These are phyloP conservation scores for Sialia sialis DNA, from an alignment of 2,113 vertebrate species.

Conservation along the genomic window DNA sequence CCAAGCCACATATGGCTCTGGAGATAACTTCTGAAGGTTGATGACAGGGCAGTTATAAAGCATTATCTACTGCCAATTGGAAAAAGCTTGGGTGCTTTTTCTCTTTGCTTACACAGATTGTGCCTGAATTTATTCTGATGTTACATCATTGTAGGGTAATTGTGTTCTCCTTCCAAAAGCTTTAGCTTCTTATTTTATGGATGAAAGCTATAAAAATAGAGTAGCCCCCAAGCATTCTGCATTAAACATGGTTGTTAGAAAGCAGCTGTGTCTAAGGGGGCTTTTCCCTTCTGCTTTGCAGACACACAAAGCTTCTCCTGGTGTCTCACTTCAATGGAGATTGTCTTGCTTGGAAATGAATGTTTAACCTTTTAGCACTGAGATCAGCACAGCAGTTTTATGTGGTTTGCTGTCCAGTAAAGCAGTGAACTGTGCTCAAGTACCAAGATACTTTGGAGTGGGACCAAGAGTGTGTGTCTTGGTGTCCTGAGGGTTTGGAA, in stretches of 20 bases:
- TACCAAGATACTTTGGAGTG: not conserved
- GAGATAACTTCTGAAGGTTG: not conserved
- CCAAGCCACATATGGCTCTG: constrained; percentile 1
- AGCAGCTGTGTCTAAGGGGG: not conserved
- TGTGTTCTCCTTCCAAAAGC: constrained; percentile 15
- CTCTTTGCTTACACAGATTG: not conserved
- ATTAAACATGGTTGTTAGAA: constrained; percentile 7
- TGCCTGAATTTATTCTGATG: constrained; percentile 17
- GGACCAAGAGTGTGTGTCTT: not conserved
- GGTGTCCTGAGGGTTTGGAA: not conserved
- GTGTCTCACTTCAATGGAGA: not conserved
- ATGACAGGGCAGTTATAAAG: not conserved
- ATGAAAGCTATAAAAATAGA: constrained; percentile 30
- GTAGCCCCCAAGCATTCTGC: not conserved
- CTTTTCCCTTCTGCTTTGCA: not conserved
- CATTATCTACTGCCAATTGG: not conserved
- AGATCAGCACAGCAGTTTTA: not conserved
- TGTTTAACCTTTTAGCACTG: not conserved
- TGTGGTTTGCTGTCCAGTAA: not conserved
- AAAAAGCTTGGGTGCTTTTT: not conserved
- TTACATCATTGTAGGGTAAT: constrained; percentile 2
- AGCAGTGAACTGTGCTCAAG: not conserved
- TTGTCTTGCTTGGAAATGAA: not conserved
- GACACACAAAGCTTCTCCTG: not conserved
- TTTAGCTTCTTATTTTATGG: constrained; percentile 3